These are phyloP conservation scores for Aspidiotus destructor DNA, from an alignment of 2,888 invertebrate genomes.

Conservation along the genomic window DNA sequence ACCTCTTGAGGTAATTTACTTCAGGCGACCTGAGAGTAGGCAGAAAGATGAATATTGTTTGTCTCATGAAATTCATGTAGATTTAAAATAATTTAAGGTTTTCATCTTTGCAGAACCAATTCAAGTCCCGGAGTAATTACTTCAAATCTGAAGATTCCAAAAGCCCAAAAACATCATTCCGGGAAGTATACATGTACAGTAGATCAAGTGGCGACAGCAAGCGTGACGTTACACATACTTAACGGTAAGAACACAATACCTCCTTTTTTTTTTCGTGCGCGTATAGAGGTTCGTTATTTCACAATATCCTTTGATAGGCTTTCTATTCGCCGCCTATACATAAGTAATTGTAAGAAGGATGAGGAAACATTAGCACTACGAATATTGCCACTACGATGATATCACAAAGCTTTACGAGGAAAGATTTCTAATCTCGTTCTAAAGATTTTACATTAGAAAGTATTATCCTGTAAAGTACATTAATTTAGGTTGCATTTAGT, in stretches of 20 bases:
- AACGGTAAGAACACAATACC: constrained; percentile 44
- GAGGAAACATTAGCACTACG: too few species aligned
- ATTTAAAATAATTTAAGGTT: background rate
- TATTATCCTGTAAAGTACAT: too few species aligned
- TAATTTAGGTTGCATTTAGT: too few species aligned
- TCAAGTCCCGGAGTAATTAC: constrained; percentile 43
- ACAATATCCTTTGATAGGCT: too few species aligned
- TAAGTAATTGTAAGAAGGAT: too few species aligned
- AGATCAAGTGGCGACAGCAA: constrained; percentile 47
- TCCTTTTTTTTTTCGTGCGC: background rate
- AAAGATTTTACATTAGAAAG: too few species aligned
- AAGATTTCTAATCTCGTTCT: constrained; percentile 6
- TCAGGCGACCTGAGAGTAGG: too few species aligned
- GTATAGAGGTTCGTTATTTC: background rate
- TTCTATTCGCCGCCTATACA: too few species aligned
- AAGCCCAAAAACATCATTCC: constrained; percentile 49
- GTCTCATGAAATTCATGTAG: too few species aligned
- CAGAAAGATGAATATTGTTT: too few species aligned
- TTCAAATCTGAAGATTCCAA: constrained; percentile 48
- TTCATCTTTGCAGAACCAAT: constrained; percentile 44
- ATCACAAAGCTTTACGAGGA: background rate
- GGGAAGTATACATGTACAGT: constrained; percentile 53
- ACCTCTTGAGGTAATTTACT: too few species aligned
- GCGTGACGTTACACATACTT: constrained; percentile 52
- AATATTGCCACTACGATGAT: background rate